Evolutionary conservation across 35 echinoderm and acorn worm species (phyloP), one percentile per base, ranked within the genome.

Genomic region (Acanthaster planci): DNA sequence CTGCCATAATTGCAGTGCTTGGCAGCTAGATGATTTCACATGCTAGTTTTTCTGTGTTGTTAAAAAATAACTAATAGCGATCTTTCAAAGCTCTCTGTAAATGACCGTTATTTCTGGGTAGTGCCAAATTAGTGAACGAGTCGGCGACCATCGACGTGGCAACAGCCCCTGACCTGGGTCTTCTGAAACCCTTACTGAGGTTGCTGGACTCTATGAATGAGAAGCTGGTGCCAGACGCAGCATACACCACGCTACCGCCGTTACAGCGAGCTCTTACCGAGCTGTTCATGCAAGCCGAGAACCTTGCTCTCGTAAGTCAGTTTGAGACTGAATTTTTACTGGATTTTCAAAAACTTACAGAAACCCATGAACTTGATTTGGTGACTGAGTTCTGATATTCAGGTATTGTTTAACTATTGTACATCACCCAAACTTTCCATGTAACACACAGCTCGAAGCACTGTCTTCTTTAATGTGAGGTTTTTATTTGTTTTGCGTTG

Each of bases 211-310:
- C 85, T 16, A 98, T 98, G 95, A 89, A 93, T 59, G 76, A 51
- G 37, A 52, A 88, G 26, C 90, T 89, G 36, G 86, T 88, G 39
- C 84, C 93, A 0, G 91, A 98, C 67, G 79, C 84, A 0, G 60
- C 88, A 40, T 80, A 75, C 7, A 84, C 90, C 60, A 87, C 87
- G 79, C 77, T 98, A 51, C 92, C 86, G 9, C 84, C 95, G 5
- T 59, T 82, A n/a, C 95, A 98, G 60, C 80, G 95, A 27, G 95
- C 95, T 57, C 92, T 98, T 34, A 98, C 92, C 18, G 95, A 98
- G 51, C 88, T 98, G 7, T 98, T 98, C 51, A 86, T 93, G 34
- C 83, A 84, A 86, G 95, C 87, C 29, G 95, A 98, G 77, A 91
- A 93, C 52, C 85, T 94, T 40, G 95, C 88, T 31, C 51, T 85